Percentiles rank a stretch among this genome's conserved stretches.
These are phyloP conservation scores for Malthinus seriepunctatus DNA, from an alignment of 2,888 invertebrate species.

Conservation along the genomic window DNA sequence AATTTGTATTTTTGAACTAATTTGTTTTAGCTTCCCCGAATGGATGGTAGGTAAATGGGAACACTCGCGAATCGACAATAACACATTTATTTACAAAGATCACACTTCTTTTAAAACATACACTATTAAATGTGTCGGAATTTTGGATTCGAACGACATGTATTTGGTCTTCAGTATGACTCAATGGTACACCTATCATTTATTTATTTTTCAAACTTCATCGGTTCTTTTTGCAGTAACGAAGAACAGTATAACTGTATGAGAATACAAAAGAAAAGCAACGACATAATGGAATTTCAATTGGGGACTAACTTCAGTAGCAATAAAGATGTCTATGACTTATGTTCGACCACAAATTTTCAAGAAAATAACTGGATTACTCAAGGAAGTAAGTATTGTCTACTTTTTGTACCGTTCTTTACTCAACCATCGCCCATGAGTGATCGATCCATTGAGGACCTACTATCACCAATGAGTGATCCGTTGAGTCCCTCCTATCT, in stretches of 20 bases:
- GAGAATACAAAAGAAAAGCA: conserved; percentile 61
- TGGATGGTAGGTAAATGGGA: conserved; percentile 69
- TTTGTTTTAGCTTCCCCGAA: conserved; percentile 58
- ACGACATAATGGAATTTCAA: conserved; percentile 65
- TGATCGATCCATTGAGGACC: too few relatives aligned
- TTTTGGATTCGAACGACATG: conserved; percentile 51
- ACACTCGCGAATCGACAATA: conserved; percentile 56
- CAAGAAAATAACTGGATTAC: conserved; percentile 62
- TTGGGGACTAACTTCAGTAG: conserved; percentile 51
- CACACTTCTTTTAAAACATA: conserved; percentile 58
- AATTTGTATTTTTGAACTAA: too few relatives aligned
- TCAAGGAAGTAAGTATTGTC: conserved; percentile 61
- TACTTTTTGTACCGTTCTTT: background rate
- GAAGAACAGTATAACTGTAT: conserved; percentile 63
- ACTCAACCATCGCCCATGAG: too few relatives aligned
- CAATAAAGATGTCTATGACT: conserved; percentile 41
- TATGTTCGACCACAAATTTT: conserved; percentile 55
- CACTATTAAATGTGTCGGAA: conserved; percentile 56
- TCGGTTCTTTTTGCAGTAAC: conserved; percentile 59
- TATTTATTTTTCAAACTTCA: too few relatives aligned
- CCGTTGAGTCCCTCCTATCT: too few relatives aligned
- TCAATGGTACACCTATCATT: conserved; percentile 57
- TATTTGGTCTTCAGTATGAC: conserved; percentile 58
- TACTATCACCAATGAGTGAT: too few relatives aligned
- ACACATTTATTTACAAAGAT: conserved; percentile 58